phyloP scores from a whole-genome alignment of 2,113 vertebrate genomes.

The Heptranchias perlo region DNA sequence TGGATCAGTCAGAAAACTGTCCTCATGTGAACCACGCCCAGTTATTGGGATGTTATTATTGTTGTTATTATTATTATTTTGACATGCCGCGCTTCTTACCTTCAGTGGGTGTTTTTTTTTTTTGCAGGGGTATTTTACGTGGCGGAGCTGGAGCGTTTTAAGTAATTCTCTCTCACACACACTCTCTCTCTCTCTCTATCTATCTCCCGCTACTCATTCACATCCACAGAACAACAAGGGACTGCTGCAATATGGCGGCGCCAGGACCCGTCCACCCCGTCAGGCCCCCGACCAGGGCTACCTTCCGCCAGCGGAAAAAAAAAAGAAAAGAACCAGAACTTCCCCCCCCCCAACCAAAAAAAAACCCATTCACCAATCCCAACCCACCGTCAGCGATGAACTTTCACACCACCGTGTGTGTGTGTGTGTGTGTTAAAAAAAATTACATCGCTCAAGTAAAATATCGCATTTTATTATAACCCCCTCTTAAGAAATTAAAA shows the following conservation, averaged over 20 bases:
- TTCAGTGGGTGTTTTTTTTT: too few species aligned
- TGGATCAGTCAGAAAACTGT: background rate
- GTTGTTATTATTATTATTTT: too few species aligned
- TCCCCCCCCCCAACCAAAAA: background rate
- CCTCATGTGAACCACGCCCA: background rate
- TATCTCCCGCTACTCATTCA: conserved; percentile 11
- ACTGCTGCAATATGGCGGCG: conserved; percentile 32
- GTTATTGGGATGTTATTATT: background rate
- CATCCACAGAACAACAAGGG: conserved; percentile 36
- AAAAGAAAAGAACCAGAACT: background rate
- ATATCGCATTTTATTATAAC: too few species aligned
- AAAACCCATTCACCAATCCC: too few species aligned
- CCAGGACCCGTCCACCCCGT: conserved; percentile 24
- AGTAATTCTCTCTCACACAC: too few species aligned
- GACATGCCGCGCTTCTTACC: background rate
- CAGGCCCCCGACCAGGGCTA: background rate
- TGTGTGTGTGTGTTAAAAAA: too few species aligned
- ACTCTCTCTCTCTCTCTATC: background rate
- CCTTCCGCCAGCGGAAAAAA: background rate
- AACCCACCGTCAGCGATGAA: too few species aligned
- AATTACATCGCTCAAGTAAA: too few species aligned
- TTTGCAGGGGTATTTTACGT: background rate
- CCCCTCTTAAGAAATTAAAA: too few species aligned
- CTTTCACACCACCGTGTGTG: too few species aligned
- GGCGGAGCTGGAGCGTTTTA: too few species aligned